Conservation (phyloP, 2,797 vertebrate genomes). For the Phoxinus dragarum region DNA sequence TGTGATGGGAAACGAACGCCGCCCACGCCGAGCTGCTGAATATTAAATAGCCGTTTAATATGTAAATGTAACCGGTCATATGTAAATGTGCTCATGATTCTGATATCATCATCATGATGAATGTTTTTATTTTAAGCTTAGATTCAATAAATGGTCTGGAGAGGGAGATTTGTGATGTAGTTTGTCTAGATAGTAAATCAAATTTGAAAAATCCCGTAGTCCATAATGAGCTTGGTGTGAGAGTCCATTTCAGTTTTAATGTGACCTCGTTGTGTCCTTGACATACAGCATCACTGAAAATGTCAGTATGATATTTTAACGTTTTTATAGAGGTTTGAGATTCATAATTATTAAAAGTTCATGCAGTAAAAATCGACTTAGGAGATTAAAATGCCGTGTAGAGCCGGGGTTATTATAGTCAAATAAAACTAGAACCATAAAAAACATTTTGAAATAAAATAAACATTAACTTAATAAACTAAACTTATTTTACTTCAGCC, state of each 20-base stretch:
- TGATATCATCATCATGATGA: constrained; percentile 8
- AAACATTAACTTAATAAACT: neutral
- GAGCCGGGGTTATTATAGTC: neutral
- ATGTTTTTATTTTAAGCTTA: neutral
- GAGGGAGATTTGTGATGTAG: constrained; percentile 13
- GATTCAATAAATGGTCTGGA: neutral
- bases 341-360: constrained; percentile 2
- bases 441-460: too few relatives aligned
- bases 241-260: neutral
- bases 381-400: neutral
- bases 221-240: neutral
- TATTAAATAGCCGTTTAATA: constrained; percentile 21
- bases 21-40: neutral
- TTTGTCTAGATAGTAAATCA: constrained; percentile 4
- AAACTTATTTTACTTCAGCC: neutral
- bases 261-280: constrained; percentile 12
- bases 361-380: neutral
- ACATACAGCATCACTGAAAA: constrained; percentile 33
- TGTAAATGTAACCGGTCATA: constrained; percentile 1
- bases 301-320: constrained; percentile 36
- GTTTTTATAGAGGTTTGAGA: constrained; percentile 1
- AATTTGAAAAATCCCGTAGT: neutral
- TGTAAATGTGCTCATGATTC: constrained; percentile 7
- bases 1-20: neutral
- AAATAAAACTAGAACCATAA: neutral